Evolutionary conservation across 2,113 vertebrate species (phyloP).

Genomic region (Ciconia stormi): DNA sequence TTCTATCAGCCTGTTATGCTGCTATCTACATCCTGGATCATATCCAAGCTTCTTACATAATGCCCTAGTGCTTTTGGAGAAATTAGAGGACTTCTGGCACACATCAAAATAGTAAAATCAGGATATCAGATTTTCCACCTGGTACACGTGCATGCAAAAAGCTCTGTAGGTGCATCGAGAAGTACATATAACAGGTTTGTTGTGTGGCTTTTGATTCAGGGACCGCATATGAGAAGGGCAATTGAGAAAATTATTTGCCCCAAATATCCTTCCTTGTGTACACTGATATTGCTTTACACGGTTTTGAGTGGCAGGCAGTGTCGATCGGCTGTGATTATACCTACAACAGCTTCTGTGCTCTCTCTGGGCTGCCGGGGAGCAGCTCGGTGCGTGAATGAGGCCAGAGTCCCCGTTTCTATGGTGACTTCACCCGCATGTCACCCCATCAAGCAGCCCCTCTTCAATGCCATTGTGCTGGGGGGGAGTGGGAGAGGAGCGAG

Average conservation of each 20-base stretch:
- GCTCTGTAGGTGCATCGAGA: neutral
- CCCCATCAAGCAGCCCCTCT: neutral
- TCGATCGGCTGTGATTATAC: neutral
- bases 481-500: neutral
- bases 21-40: neutral
- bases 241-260: neutral
- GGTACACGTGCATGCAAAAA: neutral
- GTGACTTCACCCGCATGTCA: neutral
- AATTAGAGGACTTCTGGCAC: neutral
- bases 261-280: neutral
- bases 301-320: neutral
- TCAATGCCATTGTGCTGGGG: neutral
- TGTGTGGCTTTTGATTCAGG: neutral
- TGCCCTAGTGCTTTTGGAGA: neutral
- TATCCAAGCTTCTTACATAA: constrained; percentile 2
- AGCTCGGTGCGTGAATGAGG: neutral
- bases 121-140: neutral
- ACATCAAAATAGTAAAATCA: neutral
- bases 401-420: constrained; percentile 38
- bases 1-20: neutral
- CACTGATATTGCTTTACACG: accelerated
- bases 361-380: neutral
- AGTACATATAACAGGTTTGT: neutral
- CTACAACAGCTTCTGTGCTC: neutral
- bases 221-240: neutral